Evolutionary conservation across 1,140 invertebrate species (phyloP).

Genomic region (Bombyx mandarina): DNA sequence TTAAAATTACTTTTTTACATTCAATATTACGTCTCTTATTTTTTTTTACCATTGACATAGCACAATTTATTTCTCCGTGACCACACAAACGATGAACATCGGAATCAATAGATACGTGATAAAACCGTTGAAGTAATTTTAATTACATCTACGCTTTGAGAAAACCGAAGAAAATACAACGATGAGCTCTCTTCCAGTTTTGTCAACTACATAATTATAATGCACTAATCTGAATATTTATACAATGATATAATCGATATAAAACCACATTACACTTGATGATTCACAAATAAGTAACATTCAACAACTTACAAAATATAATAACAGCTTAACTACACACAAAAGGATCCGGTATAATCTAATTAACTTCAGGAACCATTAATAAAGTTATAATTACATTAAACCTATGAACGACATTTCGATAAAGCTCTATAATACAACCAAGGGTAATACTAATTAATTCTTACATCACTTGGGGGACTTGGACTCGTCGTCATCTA

Average conservation of each 20-base stretch:
- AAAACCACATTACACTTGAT: slow-evolving; percentile 1
- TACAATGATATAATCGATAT: not conserved
- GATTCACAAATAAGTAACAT: slow-evolving; percentile 10
- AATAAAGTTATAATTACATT: slow-evolving; percentile 19
- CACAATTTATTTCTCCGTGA: not conserved
- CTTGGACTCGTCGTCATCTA: too few species aligned
- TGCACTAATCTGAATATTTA: slow-evolving; percentile 2
- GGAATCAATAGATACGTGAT: too few species aligned
- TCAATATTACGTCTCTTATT: not conserved
- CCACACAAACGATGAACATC: too few species aligned
- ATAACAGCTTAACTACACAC: slow-evolving; percentile 11
- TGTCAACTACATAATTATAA: too few species aligned
- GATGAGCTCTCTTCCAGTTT: too few species aligned
- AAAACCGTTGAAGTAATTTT: too few species aligned
- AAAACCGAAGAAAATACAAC: too few species aligned
- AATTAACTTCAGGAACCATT: slow-evolving; percentile 21
- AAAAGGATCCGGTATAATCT: slow-evolving; percentile 1
- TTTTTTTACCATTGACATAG: not conserved
- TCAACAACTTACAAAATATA: slow-evolving; percentile 22
- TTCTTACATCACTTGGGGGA: too few species aligned
- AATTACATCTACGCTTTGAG: too few species aligned
- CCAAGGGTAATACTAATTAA: not conserved
- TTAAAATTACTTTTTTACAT: too few species aligned
- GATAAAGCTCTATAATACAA: slow-evolving; percentile 34
- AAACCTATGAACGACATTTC: slow-evolving; percentile 20